Percentiles rank a stretch among this genome's conserved stretches.
Conservation (phyloP, 2,113 vertebrate species). For the Procavia capensis region DNA sequence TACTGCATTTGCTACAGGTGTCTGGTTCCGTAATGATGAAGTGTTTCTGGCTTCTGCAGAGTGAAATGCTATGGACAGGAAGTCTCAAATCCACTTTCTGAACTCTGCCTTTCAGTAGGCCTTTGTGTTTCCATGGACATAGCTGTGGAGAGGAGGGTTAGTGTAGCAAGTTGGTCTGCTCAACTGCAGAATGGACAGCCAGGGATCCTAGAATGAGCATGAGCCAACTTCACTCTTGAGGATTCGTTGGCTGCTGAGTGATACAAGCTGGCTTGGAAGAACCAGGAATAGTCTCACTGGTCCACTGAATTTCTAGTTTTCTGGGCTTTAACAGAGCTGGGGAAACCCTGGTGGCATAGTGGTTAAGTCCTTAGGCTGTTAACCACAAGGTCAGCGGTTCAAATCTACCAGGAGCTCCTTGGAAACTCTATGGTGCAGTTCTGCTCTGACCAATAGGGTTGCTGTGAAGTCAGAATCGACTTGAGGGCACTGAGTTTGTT, state of each 20-base stretch:
- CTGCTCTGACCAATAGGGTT: too few relatives aligned
- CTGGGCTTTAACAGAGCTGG: neutral
- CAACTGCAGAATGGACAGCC: neutral
- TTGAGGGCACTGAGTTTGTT: neutral
- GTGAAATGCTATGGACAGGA: neutral
- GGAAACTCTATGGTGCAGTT: too few relatives aligned
- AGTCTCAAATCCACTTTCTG: neutral
- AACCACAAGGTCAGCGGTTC: too few relatives aligned
- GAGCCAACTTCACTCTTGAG: neutral
- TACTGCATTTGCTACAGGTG: too few relatives aligned
- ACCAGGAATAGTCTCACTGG: neutral
- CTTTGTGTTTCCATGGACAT: neutral
- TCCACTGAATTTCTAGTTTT: neutral
- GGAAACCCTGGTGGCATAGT: too few relatives aligned
- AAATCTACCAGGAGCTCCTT: too few relatives aligned
- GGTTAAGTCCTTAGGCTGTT: too few relatives aligned
- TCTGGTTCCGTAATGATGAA: neutral
- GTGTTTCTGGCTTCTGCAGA: neutral
- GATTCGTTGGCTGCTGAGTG: neutral
- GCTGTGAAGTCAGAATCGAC: too few relatives aligned
- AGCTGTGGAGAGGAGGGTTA: neutral
- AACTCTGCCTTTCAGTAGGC: neutral
- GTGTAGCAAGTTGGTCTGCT: neutral
- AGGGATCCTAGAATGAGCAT: neutral
- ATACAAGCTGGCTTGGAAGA: neutral